Evolutionary conservation across 1,140 invertebrate species (phyloP).

Genomic region (Patella vulgata): DNA sequence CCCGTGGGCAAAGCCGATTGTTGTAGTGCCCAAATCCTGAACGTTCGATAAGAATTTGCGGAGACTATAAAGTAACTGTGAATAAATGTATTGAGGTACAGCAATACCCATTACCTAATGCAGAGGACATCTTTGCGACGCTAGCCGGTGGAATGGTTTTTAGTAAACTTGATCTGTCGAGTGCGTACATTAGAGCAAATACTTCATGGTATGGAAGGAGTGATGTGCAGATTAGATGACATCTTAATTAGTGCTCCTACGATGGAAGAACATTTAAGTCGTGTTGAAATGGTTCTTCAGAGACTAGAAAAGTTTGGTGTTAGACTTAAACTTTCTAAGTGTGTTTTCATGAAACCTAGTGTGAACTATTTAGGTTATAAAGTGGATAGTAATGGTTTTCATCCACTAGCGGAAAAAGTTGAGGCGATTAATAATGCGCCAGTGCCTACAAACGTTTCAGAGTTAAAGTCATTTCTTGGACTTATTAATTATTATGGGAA

Average conservation of each 20-base stretch:
- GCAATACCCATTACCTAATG: slow-evolving; percentile 47
- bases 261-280: background rate
- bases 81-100: slow-evolving; percentile 47
- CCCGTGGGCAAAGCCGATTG: slow-evolving; percentile 8
- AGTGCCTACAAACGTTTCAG: slow-evolving; percentile 38
- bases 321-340: slow-evolving; percentile 25
- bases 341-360: slow-evolving; percentile 25
- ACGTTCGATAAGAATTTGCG: slow-evolving; percentile 31
- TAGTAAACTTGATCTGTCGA: slow-evolving; percentile 43
- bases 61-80: slow-evolving; percentile 56
- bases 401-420: slow-evolving; percentile 45
- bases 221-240: background rate
- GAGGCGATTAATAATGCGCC: slow-evolving; percentile 41
- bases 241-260: background rate
- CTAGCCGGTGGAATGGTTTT: slow-evolving; percentile 49
- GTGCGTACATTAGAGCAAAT: no score
- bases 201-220: background rate
- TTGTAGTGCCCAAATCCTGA: background rate
- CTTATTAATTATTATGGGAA: slow-evolving; percentile 48
- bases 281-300: background rate
- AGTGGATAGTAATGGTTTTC: slow-evolving; percentile 45
- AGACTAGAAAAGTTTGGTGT: background rate
- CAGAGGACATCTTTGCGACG: slow-evolving; percentile 46
- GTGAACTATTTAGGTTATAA: slow-evolving; percentile 57
- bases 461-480: slow-evolving; percentile 39